Conservation (phyloP, 2,888 invertebrate genomes). For the Pristionchus arcanus region DNA sequence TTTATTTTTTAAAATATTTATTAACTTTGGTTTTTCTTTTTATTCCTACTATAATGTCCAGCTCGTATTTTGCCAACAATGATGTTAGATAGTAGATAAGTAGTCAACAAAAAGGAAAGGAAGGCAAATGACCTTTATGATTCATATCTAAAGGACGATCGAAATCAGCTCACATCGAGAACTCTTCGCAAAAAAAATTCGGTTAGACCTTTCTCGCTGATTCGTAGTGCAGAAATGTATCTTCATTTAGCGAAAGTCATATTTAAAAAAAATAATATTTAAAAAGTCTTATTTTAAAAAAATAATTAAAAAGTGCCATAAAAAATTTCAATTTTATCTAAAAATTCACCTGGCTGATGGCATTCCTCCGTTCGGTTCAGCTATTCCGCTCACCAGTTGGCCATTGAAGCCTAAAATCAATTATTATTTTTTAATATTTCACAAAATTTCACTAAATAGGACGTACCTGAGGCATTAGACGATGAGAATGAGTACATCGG, state of each 20-base stretch:
- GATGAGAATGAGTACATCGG: background rate
- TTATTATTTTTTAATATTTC: background rate
- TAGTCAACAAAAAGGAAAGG: background rate
- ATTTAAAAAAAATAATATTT: too few species aligned
- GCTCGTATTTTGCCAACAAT: too few species aligned
- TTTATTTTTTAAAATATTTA: too few species aligned
- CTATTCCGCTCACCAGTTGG: background rate
- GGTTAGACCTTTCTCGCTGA: background rate
- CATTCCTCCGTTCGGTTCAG: background rate
- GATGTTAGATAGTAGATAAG: background rate
- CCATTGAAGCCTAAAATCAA: slow-evolving; percentile 25
- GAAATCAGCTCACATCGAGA: background rate
- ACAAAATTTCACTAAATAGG: background rate
- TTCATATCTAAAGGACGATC: background rate
- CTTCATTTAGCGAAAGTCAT: too few species aligned
- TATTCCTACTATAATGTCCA: too few species aligned
- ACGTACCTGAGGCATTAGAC: background rate
- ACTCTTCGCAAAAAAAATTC: background rate
- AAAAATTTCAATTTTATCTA: background rate
- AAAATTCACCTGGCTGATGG: background rate
- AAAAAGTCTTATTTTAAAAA: too few species aligned
- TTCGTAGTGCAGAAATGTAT: too few species aligned
- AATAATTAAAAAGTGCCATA: too few species aligned
- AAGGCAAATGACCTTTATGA: background rate
- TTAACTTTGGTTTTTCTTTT: too few species aligned